Evolutionary conservation across 2,888 invertebrate genomes (phyloP).

Genomic region (Drosophila putrida): DNA sequence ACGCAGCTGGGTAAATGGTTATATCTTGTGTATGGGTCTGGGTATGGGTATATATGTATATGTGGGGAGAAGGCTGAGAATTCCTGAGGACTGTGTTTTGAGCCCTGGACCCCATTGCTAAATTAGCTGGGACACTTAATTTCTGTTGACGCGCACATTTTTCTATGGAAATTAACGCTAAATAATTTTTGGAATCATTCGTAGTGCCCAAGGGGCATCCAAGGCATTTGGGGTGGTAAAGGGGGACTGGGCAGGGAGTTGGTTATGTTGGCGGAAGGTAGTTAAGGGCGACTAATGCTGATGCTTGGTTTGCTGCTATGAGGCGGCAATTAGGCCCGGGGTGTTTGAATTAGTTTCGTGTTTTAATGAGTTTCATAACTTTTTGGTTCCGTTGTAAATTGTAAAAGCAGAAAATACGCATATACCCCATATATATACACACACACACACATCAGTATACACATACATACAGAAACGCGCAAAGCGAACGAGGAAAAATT

Average conservation of each 20-base stretch:
- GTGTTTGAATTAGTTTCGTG: constrained; percentile 80
- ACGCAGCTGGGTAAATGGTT: constrained; percentile 34
- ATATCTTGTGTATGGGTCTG: background rate
- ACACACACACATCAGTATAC: constrained; percentile 6
- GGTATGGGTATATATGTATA: background rate
- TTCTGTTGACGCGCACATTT: constrained; percentile 80
- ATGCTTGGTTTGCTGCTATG: constrained; percentile 49
- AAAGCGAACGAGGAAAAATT: constrained; percentile 23
- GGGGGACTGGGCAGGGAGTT: background rate
- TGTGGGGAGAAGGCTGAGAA: constrained; percentile 8
- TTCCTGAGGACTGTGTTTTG: constrained; percentile 28
- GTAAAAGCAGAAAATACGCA: constrained; percentile 54
- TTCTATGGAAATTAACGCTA: constrained; percentile 81
- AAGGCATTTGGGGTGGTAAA: too few relatives aligned
- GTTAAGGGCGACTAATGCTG: constrained; percentile 30
- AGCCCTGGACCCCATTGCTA: constrained; percentile 63
- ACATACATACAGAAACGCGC: constrained; percentile 5
- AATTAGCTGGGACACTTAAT: constrained; percentile 81
- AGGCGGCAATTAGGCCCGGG: constrained; percentile 79
- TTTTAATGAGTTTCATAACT: constrained; percentile 79
- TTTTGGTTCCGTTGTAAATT: constrained; percentile 81
- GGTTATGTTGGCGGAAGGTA: constrained; percentile 15
- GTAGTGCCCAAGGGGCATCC: constrained; percentile 49
- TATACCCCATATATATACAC: constrained; percentile 33
- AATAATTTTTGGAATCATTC: constrained; percentile 77